Evolutionary conservation across 2,797 vertebrate species (phyloP).

Genomic region (Holocentrus rufus): DNA sequence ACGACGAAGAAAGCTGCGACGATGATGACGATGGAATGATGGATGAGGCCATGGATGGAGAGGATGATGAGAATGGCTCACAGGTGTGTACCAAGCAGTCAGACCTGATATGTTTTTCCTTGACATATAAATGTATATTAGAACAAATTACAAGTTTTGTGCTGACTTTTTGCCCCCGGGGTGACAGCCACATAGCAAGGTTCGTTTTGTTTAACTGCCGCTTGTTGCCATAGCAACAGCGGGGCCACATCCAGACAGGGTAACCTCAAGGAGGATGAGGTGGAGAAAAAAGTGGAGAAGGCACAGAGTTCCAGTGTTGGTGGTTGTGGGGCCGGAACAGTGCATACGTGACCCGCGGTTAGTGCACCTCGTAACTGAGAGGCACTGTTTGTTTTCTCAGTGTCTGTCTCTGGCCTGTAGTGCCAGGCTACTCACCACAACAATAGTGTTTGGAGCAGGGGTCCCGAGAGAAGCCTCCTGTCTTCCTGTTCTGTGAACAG

Average conservation of each 20-base stretch:
- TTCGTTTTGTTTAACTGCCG: constrained; percentile 11
- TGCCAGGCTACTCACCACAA: constrained; percentile 83
- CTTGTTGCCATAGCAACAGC: constrained; percentile 55
- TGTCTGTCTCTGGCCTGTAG: constrained; percentile 78
- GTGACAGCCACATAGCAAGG: background rate
- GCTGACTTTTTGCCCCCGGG: background rate
- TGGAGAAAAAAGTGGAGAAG: constrained; percentile 33
- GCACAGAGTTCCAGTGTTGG: constrained; percentile 1
- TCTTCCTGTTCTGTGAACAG: constrained; percentile 84
- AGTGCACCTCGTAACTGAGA: constrained; percentile 66
- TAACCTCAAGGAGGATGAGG: constrained; percentile 13
- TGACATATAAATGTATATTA: background rate
- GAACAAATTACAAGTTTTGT: background rate
- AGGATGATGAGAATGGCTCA: constrained; percentile 74
- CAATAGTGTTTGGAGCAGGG: constrained; percentile 86
- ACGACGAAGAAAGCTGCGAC: constrained; percentile 77
- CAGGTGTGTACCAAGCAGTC: constrained; percentile 69
- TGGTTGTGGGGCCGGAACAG: constrained; percentile 34
- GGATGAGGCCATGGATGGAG: constrained; percentile 78
- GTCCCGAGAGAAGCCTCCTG: constrained; percentile 84
- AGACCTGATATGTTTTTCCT: background rate
- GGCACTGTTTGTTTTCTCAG: constrained; percentile 82
- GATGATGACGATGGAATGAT: constrained; percentile 81
- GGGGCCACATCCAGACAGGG: background rate
- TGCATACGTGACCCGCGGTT: constrained; percentile 81